Base-by-base conservation (phyloP, 2,888 invertebrate genomes). In the Metopia argyrocephala region DNA sequence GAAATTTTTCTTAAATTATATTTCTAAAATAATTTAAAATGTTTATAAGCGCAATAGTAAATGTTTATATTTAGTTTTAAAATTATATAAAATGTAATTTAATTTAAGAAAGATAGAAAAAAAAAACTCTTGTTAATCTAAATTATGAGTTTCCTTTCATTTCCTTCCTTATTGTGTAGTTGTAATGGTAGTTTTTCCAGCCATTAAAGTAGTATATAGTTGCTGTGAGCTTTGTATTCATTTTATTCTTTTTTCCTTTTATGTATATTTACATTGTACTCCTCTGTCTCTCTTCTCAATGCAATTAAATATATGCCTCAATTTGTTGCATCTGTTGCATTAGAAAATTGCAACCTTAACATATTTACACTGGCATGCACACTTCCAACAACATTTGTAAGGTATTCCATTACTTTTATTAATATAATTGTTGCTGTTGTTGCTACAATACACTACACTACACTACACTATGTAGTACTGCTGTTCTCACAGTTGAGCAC, bases 241-340 rank as follows among this genome's bases (percentile, higher is more conserved):
- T 38, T 12, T 15, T 9, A n/a, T n/a, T n/a, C 12, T 7, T 38
- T 15, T 38, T 0, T 38, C 3, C 15, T 38, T 9, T 15, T 38
- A 3, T 38, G 12, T 38, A 38, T 12, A 9, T 25, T 5, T 25
- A 21, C 23, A n/a, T 25, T 5, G n/a, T 25, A 54, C 0, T n/a
- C n/a, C 25, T 12, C 12, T 9, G 15, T 15, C 15, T 15, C 28
- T 45, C 20, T 38, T 75, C 15, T 70, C 70, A 75, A 70, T 66
- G 61, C 70, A 79, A 79, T 79, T 79, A 76, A 70, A 76, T 79
- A 66, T 76, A 56, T 75, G 75, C 70, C 75, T 27, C 75, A 76
- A 79, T 75, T 79, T 76, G 75, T 56, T 70, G 70, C 79, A 79
- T 79, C 75, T 79, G 79, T 79, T 79, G 75, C 75, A 75, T 75